phyloP scores from a whole-genome alignment of 2,888 invertebrate genomes.

The Pristionchus exspectatus region DNA sequence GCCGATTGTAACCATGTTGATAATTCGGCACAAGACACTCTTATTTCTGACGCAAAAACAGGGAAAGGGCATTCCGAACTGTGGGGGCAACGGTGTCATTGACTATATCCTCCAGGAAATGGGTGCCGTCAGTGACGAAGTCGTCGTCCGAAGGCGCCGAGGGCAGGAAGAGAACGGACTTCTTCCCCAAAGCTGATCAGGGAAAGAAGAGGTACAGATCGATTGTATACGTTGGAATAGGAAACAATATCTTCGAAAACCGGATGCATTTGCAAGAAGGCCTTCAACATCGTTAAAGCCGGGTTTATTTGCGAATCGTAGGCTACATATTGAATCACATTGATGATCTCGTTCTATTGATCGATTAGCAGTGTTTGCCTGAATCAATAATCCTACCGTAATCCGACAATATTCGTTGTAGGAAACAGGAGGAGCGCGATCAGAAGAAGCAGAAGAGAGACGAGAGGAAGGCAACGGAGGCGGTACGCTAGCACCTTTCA shows the following conservation, averaged over 20 bases:
- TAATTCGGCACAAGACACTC: no score
- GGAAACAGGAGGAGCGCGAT: background rate
- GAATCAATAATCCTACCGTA: background rate
- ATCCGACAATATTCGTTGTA: background rate
- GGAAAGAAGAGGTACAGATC: background rate
- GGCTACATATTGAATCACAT: no score
- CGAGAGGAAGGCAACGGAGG: background rate
- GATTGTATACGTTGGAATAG: background rate
- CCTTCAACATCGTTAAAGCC: no score
- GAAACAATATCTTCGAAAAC: no score
- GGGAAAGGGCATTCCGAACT: no score
- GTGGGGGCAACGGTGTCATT: background rate
- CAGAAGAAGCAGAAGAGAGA: slow-evolving; percentile 13
- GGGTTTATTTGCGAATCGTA: no score
- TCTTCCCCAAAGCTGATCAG: slow-evolving; percentile 4
- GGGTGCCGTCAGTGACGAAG: background rate
- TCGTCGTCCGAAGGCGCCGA: background rate
- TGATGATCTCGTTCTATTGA: background rate
- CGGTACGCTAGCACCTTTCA: background rate
- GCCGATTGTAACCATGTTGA: no score
- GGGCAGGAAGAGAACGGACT: slow-evolving; percentile 22
- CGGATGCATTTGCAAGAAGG: no score
- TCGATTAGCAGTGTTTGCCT: background rate
- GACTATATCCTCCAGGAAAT: background rate
- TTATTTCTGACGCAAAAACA: no score